Evolutionary conservation across 2,888 invertebrate species (phyloP).

Genomic region (Smittia sp.): DNA sequence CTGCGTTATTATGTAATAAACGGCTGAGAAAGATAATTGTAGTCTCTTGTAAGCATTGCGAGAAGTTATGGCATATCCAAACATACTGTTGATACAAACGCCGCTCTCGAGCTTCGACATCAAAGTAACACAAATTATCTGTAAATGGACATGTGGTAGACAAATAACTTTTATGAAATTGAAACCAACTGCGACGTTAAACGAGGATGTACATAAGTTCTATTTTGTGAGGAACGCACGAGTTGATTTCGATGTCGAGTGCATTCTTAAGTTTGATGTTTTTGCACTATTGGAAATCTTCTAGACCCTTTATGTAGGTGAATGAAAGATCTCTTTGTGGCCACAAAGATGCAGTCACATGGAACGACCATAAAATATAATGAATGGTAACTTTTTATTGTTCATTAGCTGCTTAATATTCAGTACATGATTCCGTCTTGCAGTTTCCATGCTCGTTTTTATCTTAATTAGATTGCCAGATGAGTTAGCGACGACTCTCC

Average conservation of each 20-base stretch:
- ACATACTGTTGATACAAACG: background rate
- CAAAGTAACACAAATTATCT: slow-evolving; percentile 40
- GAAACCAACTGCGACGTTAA: slow-evolving; percentile 6
- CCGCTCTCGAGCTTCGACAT: background rate
- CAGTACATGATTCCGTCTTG: slow-evolving; percentile 33
- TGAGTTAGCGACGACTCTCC: slow-evolving; percentile 17
- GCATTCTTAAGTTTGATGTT: slow-evolving; percentile 13
- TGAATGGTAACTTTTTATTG: slow-evolving; percentile 35
- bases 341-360: background rate
- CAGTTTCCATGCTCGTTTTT: slow-evolving; percentile 1
- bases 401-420: slow-evolving; percentile 41
- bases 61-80: slow-evolving; percentile 7
- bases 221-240: background rate
- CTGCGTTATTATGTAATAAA: slow-evolving; percentile 39
- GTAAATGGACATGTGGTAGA: slow-evolving; percentile 27
- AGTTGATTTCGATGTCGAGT: background rate
- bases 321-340: too few relatives aligned
- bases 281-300: too few relatives aligned
- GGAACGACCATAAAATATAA: slow-evolving; percentile 27
- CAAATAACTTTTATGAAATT: slow-evolving; percentile 16
- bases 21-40: slow-evolving; percentile 34
- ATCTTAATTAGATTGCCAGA: slow-evolving; percentile 41
- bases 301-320: too few relatives aligned
- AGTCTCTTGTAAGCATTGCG: slow-evolving; percentile 26
- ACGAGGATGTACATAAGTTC: background rate